phyloP scores from a whole-genome alignment of 1,140 invertebrate species.

The Belonocnema kinseyi region DNA sequence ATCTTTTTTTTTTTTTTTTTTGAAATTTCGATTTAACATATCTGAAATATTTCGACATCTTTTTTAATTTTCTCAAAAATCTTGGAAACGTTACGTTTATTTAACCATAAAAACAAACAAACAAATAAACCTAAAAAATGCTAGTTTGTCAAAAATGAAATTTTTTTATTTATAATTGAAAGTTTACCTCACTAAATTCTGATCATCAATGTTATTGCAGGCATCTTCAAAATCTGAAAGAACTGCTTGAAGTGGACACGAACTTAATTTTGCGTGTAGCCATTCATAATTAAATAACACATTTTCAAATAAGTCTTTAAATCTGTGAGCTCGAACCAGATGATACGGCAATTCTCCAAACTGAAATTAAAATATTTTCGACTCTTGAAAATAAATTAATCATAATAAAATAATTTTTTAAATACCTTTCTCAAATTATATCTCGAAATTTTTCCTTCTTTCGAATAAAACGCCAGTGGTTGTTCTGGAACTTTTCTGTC shows the following conservation, averaged over 20 bases:
- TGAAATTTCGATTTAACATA: too few relatives aligned
- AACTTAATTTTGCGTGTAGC: slow-evolving; percentile 96
- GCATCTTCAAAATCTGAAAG: slow-evolving; percentile 98
- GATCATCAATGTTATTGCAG: slow-evolving; percentile 88
- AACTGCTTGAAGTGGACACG: slow-evolving; percentile 95
- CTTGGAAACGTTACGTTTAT: too few relatives aligned
- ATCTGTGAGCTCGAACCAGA: slow-evolving; percentile 91
- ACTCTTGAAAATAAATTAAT: slow-evolving; percentile 1
- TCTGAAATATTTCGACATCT: too few relatives aligned
- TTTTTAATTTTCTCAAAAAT: too few relatives aligned
- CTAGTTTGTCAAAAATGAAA: too few relatives aligned
- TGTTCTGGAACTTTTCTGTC: slow-evolving; percentile 97
- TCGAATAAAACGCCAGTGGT: slow-evolving; percentile 93
- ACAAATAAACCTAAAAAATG: too few relatives aligned
- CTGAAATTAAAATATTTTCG: slow-evolving; percentile 73
- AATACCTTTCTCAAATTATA: slow-evolving; percentile 91
- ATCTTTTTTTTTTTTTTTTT: too few relatives aligned
- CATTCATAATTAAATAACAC: slow-evolving; percentile 99
- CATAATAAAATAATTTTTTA: slow-evolving; percentile 31
- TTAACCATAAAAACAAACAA: too few relatives aligned
- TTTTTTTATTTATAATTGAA: slow-evolving; percentile 19
- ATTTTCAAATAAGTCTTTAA: slow-evolving; percentile 94
- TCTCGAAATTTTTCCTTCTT: slow-evolving; percentile 90
- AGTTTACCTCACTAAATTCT: slow-evolving; percentile 85
- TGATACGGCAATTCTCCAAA: slow-evolving; percentile 98